These are phyloP conservation scores for Nephrotoma guestfalica DNA, from an alignment of 2,888 invertebrate species.

Conservation along the genomic window DNA sequence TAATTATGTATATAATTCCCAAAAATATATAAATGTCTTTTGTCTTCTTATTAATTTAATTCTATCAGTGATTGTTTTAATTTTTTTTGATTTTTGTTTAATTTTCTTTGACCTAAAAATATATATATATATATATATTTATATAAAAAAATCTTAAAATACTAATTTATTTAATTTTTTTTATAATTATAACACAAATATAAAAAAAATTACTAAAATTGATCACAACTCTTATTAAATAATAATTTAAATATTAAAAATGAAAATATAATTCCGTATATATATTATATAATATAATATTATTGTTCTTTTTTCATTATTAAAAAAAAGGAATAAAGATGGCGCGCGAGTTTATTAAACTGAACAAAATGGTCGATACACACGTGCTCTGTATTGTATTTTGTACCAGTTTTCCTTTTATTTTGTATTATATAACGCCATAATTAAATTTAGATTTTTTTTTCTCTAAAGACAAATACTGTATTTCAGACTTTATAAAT, in stretches of 20 bases:
- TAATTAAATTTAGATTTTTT: neutral
- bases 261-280: neutral
- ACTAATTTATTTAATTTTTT: neutral
- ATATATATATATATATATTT: neutral
- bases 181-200: neutral
- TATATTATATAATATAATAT: neutral
- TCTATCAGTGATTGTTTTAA: neutral
- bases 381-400: neutral
- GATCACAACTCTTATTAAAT: conserved; percentile 4
- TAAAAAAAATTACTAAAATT: conserved; percentile 5
- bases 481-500: neutral
- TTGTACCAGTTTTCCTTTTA: neutral
- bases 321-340: neutral
- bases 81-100: neutral
- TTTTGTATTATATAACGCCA: neutral
- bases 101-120: neutral
- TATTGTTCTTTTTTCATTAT: neutral
- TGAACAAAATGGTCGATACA: neutral
- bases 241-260: neutral
- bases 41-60: neutral
- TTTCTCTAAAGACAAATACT: neutral
- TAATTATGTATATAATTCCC: neutral
- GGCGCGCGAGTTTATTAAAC: neutral
- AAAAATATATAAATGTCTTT: neutral
- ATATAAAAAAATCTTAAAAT: neutral